phyloP scores from a whole-genome alignment of 1,140 invertebrate genomes.

The Cotesia typhae region DNA sequence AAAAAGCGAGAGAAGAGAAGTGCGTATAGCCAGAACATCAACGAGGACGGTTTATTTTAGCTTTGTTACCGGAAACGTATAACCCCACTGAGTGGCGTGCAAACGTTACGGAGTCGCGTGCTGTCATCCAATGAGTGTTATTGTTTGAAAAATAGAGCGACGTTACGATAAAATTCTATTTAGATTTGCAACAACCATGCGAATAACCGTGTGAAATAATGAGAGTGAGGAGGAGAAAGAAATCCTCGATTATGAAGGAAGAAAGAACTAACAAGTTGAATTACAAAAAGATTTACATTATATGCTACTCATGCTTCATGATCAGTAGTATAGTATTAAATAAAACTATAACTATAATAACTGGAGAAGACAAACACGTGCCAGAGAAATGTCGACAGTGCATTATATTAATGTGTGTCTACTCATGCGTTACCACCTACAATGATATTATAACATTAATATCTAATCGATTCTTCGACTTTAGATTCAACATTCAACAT shows the following conservation, averaged over 20 bases:
- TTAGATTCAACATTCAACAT: constrained; percentile 3
- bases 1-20: too few species aligned
- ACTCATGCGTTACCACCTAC: constrained; percentile 10
- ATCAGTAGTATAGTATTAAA: neutral
- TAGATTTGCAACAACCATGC: constrained; percentile 26
- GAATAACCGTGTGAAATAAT: constrained; percentile 18
- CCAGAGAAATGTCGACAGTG: constrained; percentile 7
- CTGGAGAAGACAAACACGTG: constrained; percentile 7
- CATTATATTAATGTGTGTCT: constrained; percentile 20
- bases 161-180: constrained; percentile 36
- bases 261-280: neutral
- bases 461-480: constrained; percentile 19
- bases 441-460: constrained; percentile 12
- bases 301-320: too few species aligned
- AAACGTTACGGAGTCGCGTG: constrained; percentile 28
- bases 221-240: neutral
- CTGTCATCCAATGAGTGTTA: constrained; percentile 35
- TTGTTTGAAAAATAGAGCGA: constrained; percentile 36
- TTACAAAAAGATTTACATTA: too few species aligned
- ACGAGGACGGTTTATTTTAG: constrained; percentile 22
- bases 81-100: constrained; percentile 25
- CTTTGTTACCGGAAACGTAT: constrained; percentile 22
- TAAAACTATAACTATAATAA: neutral
- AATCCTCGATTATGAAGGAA: neutral
- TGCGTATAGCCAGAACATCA: neutral